These are phyloP conservation scores for Tenodera sinensis DNA, from an alignment of 2,888 invertebrate species.

Conservation along the genomic window DNA sequence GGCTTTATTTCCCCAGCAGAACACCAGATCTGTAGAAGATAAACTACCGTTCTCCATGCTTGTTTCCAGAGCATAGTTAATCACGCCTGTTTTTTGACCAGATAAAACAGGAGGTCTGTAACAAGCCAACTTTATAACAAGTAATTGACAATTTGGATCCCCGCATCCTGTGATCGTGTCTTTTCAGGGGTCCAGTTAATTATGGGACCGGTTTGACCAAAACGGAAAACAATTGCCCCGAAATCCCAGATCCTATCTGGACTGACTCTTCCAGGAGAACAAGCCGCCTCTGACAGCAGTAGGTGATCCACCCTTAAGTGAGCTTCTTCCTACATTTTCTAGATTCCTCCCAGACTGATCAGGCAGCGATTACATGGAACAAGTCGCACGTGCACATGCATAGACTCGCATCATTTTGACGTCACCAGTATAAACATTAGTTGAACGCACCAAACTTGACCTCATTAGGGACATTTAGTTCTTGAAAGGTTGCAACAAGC, in stretches of 20 bases:
- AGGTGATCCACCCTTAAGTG: background rate
- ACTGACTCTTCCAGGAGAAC: background rate
- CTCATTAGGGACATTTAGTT: too few species aligned
- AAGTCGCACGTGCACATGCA: too few species aligned
- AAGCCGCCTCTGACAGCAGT: background rate
- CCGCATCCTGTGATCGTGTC: too few species aligned
- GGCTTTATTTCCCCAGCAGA: background rate
- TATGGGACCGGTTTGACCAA: background rate
- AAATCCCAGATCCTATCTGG: background rate
- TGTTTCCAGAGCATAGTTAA: background rate
- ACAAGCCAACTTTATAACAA: background rate
- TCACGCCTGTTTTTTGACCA: background rate
- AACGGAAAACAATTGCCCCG: background rate
- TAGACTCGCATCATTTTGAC: too few species aligned
- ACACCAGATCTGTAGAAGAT: background rate
- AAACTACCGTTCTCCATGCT: background rate
- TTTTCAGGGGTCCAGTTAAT: background rate
- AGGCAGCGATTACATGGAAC: background rate
- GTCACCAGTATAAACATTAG: too few species aligned
- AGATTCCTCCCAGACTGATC: background rate
- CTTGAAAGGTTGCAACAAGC: too few species aligned
- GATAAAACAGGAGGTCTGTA: background rate
- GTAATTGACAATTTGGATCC: background rate
- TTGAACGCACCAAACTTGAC: too few species aligned
- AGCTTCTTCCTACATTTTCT: background rate